Evolutionary conservation across 1,140 invertebrate species (phyloP), one percentile per base, ranked within the genome.

Genomic region (Fopius arisanus): DNA sequence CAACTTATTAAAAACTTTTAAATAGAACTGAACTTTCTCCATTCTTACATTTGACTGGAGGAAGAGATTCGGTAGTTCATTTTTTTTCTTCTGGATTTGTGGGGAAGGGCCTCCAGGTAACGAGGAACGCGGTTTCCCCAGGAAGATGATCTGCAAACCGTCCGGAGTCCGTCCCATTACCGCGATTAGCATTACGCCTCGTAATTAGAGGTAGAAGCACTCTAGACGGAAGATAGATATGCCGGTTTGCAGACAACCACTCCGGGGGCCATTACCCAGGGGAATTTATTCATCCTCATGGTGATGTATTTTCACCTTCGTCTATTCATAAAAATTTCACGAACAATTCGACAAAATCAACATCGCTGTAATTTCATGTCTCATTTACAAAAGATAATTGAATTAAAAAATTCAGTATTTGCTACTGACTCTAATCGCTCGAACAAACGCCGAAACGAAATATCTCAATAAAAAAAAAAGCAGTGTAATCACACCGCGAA

Each of bases 171-270:
- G 16, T 48, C 43, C 43, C 43, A 48, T 48, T 48, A 48, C 43
- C 43, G 14, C 43, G 43, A 48, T 48, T 48, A 48, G 43, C 43
- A 48, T 48, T 48, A 19, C 43, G 43, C 43, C 43, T 48, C 43
- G 43, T 48, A 48, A 48, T 48, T 48, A 48, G 43, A 48, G 43
- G 43, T 48, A 48, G 43, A n/a, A 48, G 43, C 43, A 48, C 43
- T 48, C 43, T n/a, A n/a, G 10, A n/a, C n/a, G 43, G 43, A 37
- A 37, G 33, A 37, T 37, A 37, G 33, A 48, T 48, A 48, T 19
- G 43, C 43, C n/a, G 43, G 43, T 19, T 48, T 48, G 43, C 43
- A 48, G 43, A 19, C 43, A 48, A 19, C 43, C 43, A 48, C 43
- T 48, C 43, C 7, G 43, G 16, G 43, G n/a, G 10, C 43, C 43